Base-by-base conservation (phyloP, 2,113 vertebrate species). In the Tenebrosternarchus preto region DNA sequence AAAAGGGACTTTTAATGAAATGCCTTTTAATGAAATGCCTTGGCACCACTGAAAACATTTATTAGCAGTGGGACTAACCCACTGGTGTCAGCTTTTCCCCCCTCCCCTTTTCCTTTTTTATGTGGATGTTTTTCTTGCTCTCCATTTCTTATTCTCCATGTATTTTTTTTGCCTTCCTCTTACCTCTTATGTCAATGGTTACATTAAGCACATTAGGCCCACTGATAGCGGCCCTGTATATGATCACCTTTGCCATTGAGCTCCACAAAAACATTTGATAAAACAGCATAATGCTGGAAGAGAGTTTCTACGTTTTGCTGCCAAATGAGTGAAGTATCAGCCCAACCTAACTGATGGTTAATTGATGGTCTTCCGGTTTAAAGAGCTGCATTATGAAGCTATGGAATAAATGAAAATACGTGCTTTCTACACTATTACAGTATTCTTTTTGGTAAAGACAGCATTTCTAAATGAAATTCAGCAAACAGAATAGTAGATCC, bases 11-110 rank as follows among this genome's bases (percentile, higher is more conserved):
- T n/a, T n/a, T 64, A 12, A 73, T 43, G 17, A 80, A 60, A 43
- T 36, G 31, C 9, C 15, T 55, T 80, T n/a, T 64, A 12, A 73
- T 43, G 17, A 80, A 60, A 43, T 36, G 31, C 9, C 15, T 55
- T 80, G 59, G 27, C 61, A 59, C 61, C n/a, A 56, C 7, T 73
- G 1, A 12, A 72, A 25, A 29, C 6, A 71, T 78, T 55, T 22
- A 80, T 61, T 60, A 60, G 53, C 6, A 61, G 22, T 43, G 33
- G 22, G 31, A 16, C 55, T 16, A 60, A 75, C n/a, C 56, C 59
- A 36, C 43, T 75, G 55, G 59, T 31, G 73, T 75, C 73, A 75
- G 71, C 71, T 57, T 57, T 55, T 43, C 7, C 43, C 11, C 11
- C 11, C 11, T 9, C 43, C 43, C 43, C 43, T 29, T 29, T 31